Conservation (phyloP, 2,888 invertebrate species). For the Dione vanillae region DNA sequence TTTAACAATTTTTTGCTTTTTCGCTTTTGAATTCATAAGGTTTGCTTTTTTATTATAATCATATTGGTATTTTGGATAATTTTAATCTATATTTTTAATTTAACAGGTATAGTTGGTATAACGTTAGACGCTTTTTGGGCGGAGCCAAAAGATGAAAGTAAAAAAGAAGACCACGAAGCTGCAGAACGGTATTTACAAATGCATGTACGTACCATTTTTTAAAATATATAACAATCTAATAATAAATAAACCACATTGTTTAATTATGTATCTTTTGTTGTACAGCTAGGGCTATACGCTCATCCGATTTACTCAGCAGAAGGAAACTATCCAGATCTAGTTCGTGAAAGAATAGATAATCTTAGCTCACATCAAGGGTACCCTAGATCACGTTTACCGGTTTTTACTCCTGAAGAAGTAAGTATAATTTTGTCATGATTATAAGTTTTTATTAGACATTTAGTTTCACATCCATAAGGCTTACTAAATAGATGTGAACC, state of each 20-base stretch:
- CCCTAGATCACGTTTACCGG: conserved; percentile 77
- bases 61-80: no score
- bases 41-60: no score
- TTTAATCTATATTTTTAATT: background rate
- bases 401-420: conserved; percentile 75
- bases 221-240: background rate
- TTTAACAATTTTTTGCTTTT: no score
- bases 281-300: conserved; percentile 77
- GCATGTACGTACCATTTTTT: conserved; percentile 64
- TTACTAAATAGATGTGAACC: no score
- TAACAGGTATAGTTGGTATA: conserved; percentile 84
- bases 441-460: no score
- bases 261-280: background rate
- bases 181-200: conserved; percentile 83
- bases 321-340: conserved; percentile 78
- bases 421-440: conserved; percentile 47
- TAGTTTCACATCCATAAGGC: no score
- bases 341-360: conserved; percentile 72
- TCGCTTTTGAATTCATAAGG: no score
- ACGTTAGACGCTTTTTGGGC: conserved; percentile 83
- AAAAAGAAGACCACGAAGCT: conserved; percentile 77
- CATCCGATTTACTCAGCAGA: conserved; percentile 78
- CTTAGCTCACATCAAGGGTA: conserved; percentile 75
- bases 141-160: conserved; percentile 75
- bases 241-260: background rate